Evolutionary conservation across 2,113 vertebrate genomes (phyloP), one percentile per base, ranked within the genome.

Genomic region (Halcyon senegalensis): DNA sequence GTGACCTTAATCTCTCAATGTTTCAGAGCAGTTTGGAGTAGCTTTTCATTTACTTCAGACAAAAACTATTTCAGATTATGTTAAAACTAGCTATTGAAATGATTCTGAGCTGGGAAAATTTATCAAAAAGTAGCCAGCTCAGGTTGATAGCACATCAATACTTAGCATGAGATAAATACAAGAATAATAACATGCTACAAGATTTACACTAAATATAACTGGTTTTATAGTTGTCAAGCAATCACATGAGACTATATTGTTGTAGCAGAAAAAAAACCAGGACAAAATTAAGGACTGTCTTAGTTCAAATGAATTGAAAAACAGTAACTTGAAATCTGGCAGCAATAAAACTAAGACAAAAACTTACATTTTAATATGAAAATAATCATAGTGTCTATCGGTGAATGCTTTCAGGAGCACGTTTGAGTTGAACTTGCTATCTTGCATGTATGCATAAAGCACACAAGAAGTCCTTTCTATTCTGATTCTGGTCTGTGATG

Each of bases 1-100:
- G 97, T 39, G 98, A 95, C 67, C 98, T 98, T 94, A 98, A 90
- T 5, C 60, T 5, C 60, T 33, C 5, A 25, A 2, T 27, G 21
- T 62, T 50, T 50, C 56, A 66, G 21, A 44, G 80, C 35, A 66
- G 13, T 6, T 64, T 51, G 21, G 7, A 1, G 28, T 15, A 62
- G 46, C 14, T 74, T 74, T 50, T 44, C 2, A 41, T 83, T 92
- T 51, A 35, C 56, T 53, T 56, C 39, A 75, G 31, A 78, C 7
- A 68, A 77, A 68, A 73, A 28, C 18, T 24, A 43, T 21, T 46
- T 67, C 7, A 11, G 55, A 14, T 60, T 44, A 20, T 27, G 64
- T 44, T 89, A 78, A 35, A 74, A 59, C 4, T 37, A 79, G 13
- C 23, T 50, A 39, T 9, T 82, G 51, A 62, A 76, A 79, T 46